Evolutionary conservation across 2,888 invertebrate species (phyloP), one percentile per base, ranked within the genome.

Genomic region (Polyommatus iphigenia): DNA sequence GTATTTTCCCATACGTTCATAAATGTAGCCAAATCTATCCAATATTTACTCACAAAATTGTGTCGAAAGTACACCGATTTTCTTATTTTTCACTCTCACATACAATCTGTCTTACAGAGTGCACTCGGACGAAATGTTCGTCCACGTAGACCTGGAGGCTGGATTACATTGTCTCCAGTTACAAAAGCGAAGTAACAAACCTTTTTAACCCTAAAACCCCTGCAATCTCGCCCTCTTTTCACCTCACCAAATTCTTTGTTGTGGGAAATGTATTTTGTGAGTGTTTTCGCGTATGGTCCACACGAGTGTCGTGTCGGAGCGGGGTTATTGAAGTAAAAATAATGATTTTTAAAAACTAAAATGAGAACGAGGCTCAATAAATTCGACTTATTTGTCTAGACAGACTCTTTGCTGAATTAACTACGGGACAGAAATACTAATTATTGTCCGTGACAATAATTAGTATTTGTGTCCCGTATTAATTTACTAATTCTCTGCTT

Each of bases 141-240:
- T 7, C 32, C 72, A n/a, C 2, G 71, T 36, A 13, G 18, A 41
- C n/a, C 1, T 29, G 18, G 46, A 46, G 46, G 46, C 46, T 46
- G 46, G 71, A 7, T 71, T 8, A 41, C 72, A 72, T 72, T 72
- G 72, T 77, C 77, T 77, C 54, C 62, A 5, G 71, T 15, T 80
- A 79, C 80, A 80, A 71, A 80, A 78, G 80, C 76, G 77, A 78
- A 78, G 80, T 80, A 81, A 79, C 81, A 81, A 77, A 79, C 80
- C 81, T 76, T 81, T 81, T 81, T 81, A 81, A 76, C 77, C 80
- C 78, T 78, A 79, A 79, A 79, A 79, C 78, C 79, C 78, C 78
- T 77, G 79, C 79, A 79, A 81, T 81, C 81, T 79, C 79, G 81
- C 78, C 80, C 79, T 80, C 81, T 78, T 80, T 80, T 78, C 78